Evolutionary conservation across 2,113 vertebrate species (phyloP), one percentile per base, ranked within the genome.

Genomic region (Rhinogobius similis): DNA sequence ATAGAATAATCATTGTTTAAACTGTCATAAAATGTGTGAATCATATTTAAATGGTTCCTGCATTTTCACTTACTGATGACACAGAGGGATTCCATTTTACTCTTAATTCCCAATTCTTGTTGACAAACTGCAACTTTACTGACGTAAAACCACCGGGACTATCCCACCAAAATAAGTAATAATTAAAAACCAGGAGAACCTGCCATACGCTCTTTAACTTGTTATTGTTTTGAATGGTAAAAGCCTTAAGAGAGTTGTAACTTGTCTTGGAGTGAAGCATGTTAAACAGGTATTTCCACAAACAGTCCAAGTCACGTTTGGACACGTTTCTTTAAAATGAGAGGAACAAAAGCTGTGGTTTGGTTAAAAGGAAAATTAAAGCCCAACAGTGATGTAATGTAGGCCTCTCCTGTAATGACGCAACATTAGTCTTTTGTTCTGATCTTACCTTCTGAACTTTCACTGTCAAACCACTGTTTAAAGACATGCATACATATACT

Each of bases 241-340:
- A 59, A 20, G 5, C 10, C 5, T 29, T 66, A 20, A 10, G 23
- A 26, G 0, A 9, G 72, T 65, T 69, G 50, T 50, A 39, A 79
- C 82, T 71, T 67, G 70, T 71, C 68, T 68, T 64, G 41, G 46
- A 67, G 32, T 1, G 39, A 61, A 87, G 82, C 64, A 8, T 23
- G 67, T 38, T 72, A 55, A 82, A 81, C 78, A n/a, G 67, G 73
- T 27, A 56, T 62, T 71, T 76, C 58, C 68, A 68, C 67, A 72
- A 72, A 76, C 36, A 63, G 41, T 14, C 27, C 44, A 23, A 68
- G 38, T 62, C 84, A 9, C 81, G 88, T 84, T 0, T 0, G 36
- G 61, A 36, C 89, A 20, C 10, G 84, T 75, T 13, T 8, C 2
- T 3, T 24, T 12, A 12, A 36, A 0, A 32, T 27, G 11, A n/a